Evolutionary conservation across 2,797 vertebrate genomes (phyloP).

Genomic region (Thamnophis elegans): DNA sequence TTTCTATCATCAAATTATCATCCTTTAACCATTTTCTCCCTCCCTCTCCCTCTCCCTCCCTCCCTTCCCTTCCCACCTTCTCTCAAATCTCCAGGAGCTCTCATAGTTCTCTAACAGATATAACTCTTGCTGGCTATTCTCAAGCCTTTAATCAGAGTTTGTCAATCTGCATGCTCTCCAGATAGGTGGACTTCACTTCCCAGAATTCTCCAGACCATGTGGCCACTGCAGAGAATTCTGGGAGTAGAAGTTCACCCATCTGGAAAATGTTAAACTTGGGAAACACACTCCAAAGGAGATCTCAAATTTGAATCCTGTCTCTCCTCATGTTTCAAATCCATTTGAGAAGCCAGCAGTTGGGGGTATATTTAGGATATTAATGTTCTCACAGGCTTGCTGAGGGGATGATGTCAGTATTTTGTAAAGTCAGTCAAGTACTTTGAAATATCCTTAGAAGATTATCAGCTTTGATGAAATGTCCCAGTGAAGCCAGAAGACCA

Average conservation of each 20-base stretch:
- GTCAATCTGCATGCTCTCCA: neutral
- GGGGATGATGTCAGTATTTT: neutral
- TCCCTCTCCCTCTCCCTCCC: no score
- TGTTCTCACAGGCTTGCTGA: no score
- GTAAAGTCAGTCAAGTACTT: neutral
- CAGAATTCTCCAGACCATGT: neutral
- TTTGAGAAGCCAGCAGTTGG: neutral
- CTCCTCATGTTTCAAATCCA: neutral
- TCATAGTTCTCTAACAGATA: neutral
- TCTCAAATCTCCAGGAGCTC: neutral
- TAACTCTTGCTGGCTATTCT: neutral
- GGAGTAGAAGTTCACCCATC: neutral
- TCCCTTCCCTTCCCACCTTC: no score
- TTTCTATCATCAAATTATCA: no score
- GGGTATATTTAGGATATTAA: neutral
- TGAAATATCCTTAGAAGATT: neutral
- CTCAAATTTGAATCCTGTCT: neutral
- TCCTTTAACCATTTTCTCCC: no score
- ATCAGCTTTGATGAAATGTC: neutral
- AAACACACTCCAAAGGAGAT: neutral
- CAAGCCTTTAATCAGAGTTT: neutral
- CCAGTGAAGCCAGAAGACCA: neutral
- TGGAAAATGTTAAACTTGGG: neutral
- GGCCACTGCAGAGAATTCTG: neutral
- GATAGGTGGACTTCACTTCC: neutral